Percentiles rank a stretch among this genome's conserved stretches.
These are phyloP conservation scores for Pandemis heparana DNA, from an alignment of 2,888 invertebrate genomes.

Conservation along the genomic window DNA sequence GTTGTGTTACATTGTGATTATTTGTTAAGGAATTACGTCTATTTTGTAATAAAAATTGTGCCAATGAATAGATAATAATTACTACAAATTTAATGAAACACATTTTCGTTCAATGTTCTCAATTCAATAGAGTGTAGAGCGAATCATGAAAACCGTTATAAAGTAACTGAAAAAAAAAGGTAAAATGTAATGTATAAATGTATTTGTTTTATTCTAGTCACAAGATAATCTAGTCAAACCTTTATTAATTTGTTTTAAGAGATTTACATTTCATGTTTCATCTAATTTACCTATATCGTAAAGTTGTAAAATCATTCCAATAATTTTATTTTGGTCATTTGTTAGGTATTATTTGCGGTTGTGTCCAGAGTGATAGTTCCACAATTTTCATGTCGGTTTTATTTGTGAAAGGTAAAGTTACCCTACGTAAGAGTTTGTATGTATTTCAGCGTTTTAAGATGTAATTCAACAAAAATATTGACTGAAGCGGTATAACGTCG, in stretches of 20 bases:
- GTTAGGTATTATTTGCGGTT: too few relatives aligned
- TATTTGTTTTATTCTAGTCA: conserved; percentile 6
- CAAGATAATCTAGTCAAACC: conserved; percentile 10
- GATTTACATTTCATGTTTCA: neutral
- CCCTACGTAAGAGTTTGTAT: neutral
- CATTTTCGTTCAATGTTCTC: neutral
- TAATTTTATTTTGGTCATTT: neutral
- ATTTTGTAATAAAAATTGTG: conserved; percentile 21
- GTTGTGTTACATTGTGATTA: conserved; percentile 37
- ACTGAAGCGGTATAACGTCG: conserved; percentile 38
- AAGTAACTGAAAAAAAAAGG: neutral
- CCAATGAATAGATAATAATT: conserved; percentile 20
- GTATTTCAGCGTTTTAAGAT: conserved; percentile 4
- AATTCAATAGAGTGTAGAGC: neutral
- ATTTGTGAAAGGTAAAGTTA: neutral
- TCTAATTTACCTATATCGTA: neutral
- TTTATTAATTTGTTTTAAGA: conserved; percentile 9
- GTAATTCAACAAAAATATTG: conserved; percentile 21
- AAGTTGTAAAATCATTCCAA: neutral
- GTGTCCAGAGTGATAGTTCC: neutral
- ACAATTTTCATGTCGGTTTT: neutral
- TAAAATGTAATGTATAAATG: neutral
- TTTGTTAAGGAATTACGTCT: conserved; percentile 19
- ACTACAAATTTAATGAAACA: neutral
- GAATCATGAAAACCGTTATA: neutral